phyloP scores from a whole-genome alignment of 2,888 invertebrate genomes.

The Pilophorus perplexus region DNA sequence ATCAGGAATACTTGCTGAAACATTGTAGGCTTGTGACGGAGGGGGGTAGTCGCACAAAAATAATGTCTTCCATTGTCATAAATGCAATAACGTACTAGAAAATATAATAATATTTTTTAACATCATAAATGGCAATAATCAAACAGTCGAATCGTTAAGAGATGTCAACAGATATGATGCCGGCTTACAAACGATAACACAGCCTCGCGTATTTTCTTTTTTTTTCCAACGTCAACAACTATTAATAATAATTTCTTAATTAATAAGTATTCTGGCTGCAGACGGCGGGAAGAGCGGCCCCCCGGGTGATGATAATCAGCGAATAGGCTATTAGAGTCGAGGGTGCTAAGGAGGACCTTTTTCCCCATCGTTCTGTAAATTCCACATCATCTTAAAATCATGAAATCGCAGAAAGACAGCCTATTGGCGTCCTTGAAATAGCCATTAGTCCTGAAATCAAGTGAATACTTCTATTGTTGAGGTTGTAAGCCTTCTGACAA shows the following conservation, averaged over 20 bases:
- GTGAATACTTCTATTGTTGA: no score
- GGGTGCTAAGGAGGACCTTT: slow-evolving; percentile 38
- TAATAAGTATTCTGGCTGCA: no score
- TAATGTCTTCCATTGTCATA: slow-evolving; percentile 27
- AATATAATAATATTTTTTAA: background rate
- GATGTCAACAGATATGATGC: slow-evolving; percentile 7
- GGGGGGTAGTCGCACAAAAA: slow-evolving; percentile 9
- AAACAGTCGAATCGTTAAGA: slow-evolving; percentile 1
- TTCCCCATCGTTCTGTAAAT: slow-evolving; percentile 24
- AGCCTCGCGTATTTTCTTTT: slow-evolving; percentile 19
- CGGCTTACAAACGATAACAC: slow-evolving; percentile 25
- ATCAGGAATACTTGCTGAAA: no score
- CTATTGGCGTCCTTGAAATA: no score
- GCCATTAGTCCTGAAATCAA: no score
- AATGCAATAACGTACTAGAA: slow-evolving; percentile 11
- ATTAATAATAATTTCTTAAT: no score
- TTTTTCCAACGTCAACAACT: no score
- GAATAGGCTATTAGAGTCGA: background rate
- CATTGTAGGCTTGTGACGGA: no score
- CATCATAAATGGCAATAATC: background rate
- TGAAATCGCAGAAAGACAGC: no score
- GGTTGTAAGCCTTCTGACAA: no score
- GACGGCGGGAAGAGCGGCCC: no score
- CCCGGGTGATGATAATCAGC: no score
- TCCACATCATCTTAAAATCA: slow-evolving; percentile 1